These are phyloP conservation scores for Enteromius anoplus DNA, from an alignment of 2,797 vertebrate species.

Conservation along the genomic window DNA sequence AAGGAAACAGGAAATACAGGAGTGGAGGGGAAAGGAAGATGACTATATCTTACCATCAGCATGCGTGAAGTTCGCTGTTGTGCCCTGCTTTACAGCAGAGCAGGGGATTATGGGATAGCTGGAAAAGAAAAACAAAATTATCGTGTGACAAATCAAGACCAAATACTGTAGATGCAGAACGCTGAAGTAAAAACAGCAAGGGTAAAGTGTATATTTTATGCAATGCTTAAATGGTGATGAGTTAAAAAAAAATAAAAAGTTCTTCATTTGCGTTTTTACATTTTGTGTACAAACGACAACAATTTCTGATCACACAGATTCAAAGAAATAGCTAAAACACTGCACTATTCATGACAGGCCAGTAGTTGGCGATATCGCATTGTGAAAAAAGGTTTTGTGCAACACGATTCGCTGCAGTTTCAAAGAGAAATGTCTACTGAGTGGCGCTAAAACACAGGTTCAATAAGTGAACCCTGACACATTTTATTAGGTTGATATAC, in stretches of 20 bases:
- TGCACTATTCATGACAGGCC: background rate
- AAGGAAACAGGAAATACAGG: constrained; percentile 26
- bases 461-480: no score
- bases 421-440: no score
- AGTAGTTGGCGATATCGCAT: background rate
- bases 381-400: background rate
- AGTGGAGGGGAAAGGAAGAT: background rate
- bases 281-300: background rate
- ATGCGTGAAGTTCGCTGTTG: constrained; percentile 59
- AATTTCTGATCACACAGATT: background rate
- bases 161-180: background rate
- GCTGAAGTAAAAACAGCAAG: background rate
- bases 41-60: constrained; percentile 50
- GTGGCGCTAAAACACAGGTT: no score
- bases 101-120: constrained; percentile 61
- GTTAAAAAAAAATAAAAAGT: background rate
- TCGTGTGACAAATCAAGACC: constrained; percentile 1
- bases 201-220: background rate
- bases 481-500: no score
- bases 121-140: constrained; percentile 40
- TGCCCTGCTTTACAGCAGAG: constrained; percentile 53
- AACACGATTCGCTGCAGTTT: no score
- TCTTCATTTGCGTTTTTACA: background rate
- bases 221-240: background rate
- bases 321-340: background rate